phyloP scores from a whole-genome alignment of 2,888 invertebrate species.

The Drosophila aldrichi region DNA sequence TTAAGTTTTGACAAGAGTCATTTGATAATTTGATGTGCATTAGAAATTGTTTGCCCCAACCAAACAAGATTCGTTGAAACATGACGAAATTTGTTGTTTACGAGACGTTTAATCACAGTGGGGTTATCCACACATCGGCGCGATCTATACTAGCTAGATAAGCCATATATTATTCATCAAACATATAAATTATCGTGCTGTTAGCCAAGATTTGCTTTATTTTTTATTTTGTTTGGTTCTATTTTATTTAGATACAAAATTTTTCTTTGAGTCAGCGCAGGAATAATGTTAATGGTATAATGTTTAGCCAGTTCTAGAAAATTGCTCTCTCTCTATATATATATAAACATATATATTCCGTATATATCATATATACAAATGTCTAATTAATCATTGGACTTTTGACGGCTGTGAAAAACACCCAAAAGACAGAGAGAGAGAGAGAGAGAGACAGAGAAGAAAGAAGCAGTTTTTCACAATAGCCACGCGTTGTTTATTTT shows the following conservation, averaged over 20 bases:
- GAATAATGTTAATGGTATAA: conserved; percentile 16
- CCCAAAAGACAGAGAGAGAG: background rate
- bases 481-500: conserved; percentile 47
- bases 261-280: conserved; percentile 23
- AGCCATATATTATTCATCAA: conserved; percentile 18
- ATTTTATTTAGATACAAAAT: conserved; percentile 34
- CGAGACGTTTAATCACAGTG: conserved; percentile 12
- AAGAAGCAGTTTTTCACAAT: conserved; percentile 34
- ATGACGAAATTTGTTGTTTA: conserved; percentile 47
- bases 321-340: conserved; percentile 8
- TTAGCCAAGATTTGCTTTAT: conserved; percentile 29
- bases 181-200: conserved; percentile 31
- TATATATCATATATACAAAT: conserved; percentile 3
- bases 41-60: conserved; percentile 16
- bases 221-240: background rate
- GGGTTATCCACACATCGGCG: conserved; percentile 29
- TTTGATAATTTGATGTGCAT: conserved; percentile 33
- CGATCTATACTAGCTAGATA: conserved; percentile 16
- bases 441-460: background rate
- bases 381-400: conserved; percentile 62
- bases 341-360: conserved; percentile 1
- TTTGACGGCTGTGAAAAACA: conserved; percentile 31
- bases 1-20: conserved; percentile 1
- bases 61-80: conserved; percentile 23
- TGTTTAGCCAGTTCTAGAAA: conserved; percentile 30